These are phyloP conservation scores for Drosophila auraria DNA, from an alignment of 1,140 invertebrate species.

Conservation along the genomic window DNA sequence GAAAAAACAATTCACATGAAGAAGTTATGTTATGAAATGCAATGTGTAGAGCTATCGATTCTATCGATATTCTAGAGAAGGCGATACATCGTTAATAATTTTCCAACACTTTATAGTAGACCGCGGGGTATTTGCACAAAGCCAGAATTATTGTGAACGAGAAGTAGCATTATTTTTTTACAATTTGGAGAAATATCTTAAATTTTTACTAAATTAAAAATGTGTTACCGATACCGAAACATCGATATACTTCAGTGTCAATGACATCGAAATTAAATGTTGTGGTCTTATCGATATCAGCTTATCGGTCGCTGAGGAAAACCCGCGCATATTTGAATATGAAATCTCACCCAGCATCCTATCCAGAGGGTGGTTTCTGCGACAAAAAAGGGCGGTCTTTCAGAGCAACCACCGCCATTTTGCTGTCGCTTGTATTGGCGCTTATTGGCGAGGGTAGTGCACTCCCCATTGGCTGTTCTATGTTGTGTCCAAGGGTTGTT, in stretches of 20 bases:
- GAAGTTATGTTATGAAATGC: slow-evolving; percentile 61
- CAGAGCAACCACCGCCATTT: slow-evolving; percentile 56
- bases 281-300: neutral
- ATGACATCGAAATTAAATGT: neutral
- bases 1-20: neutral
- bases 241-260: too few species aligned
- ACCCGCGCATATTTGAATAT: neutral
- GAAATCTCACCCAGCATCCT: slow-evolving; percentile 26
- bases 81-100: neutral
- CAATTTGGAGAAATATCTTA: too few species aligned
- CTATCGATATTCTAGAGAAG: neutral
- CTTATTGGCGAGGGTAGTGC: neutral
- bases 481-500: slow-evolving; percentile 5
- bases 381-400: slow-evolving; percentile 18
- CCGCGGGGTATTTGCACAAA: too few species aligned
- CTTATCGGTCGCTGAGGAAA: neutral
- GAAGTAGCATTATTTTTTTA: too few species aligned
- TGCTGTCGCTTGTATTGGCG: slow-evolving; percentile 49
- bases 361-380: neutral
- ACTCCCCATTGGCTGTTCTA: slow-evolving; percentile 41
- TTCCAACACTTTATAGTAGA: neutral
- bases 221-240: too few species aligned
- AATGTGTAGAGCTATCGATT: slow-evolving; percentile 16
- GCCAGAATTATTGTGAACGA: too few species aligned
- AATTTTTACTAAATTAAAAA: too few species aligned